These are phyloP conservation scores for Aspidiotus rigidus DNA, from an alignment of 2,888 invertebrate species.

Conservation along the genomic window DNA sequence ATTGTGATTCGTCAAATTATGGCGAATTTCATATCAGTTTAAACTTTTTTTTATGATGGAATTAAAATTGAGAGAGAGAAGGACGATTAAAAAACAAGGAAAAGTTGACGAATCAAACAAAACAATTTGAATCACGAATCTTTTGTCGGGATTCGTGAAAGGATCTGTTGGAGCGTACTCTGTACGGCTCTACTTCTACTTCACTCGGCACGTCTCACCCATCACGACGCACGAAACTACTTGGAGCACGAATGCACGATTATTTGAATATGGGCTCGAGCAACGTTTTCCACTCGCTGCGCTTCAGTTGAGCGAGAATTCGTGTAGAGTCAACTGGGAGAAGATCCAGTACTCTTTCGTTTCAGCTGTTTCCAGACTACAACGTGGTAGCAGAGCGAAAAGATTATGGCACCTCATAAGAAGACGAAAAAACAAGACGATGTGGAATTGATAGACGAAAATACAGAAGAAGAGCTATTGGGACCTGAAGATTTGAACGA, in stretches of 20 bases:
- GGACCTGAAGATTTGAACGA: neutral
- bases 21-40: too few relatives aligned
- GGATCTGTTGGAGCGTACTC: neutral
- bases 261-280: neutral
- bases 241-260: neutral
- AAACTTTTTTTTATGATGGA: too few relatives aligned
- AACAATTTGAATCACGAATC: too few relatives aligned
- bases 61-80: too few relatives aligned
- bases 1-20: too few relatives aligned
- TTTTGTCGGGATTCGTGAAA: too few relatives aligned
- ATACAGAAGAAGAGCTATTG: neutral
- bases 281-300: neutral
- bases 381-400: neutral
- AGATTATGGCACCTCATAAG: neutral
- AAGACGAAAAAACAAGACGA: neutral
- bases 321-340: neutral
- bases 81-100: too few relatives aligned
- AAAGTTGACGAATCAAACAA: too few relatives aligned
- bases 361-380: neutral
- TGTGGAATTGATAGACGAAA: neutral
- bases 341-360: neutral
- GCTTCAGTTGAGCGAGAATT: neutral
- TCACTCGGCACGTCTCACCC: too few relatives aligned
- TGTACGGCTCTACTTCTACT: neutral
- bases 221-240: neutral